A percentile compares a stretch with the other conserved stretches of the same genome.
Conservation (phyloP, 2,113 vertebrate species). For the Cyanistes caeruleus region DNA sequence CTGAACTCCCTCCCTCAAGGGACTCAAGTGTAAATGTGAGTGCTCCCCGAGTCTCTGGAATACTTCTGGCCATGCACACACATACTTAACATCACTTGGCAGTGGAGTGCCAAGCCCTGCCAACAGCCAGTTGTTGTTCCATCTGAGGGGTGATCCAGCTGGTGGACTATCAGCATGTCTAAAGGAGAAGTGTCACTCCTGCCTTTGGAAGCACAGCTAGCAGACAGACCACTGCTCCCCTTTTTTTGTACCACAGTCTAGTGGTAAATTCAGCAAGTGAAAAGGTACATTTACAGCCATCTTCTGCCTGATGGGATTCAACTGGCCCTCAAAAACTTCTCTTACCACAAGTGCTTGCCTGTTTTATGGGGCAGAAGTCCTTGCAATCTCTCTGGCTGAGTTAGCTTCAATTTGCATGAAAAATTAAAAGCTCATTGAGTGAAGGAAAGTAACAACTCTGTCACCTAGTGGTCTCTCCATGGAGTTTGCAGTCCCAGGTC, state of each 20-base stretch:
- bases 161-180: neutral
- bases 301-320: neutral
- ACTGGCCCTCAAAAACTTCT: neutral
- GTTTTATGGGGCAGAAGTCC: neutral
- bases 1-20: neutral
- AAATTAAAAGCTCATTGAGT: neutral
- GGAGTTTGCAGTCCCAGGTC: neutral
- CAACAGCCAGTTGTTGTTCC: neutral
- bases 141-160: neutral
- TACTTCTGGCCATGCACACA: neutral
- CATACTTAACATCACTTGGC: neutral
- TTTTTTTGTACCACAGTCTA: neutral
- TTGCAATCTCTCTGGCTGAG: neutral
- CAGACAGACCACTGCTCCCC: neutral
- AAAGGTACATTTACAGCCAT: neutral
- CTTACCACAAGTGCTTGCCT: neutral
- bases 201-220: neutral
- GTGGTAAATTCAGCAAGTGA: neutral
- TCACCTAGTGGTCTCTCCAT: neutral
- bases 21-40: neutral
- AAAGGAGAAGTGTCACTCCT: neutral
- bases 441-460: conserved; percentile 1
- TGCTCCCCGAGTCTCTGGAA: neutral
- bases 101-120: neutral
- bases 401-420: neutral